Evolutionary conservation across 2,797 vertebrate genomes (phyloP).

Genomic region (Taenioides sp.): DNA sequence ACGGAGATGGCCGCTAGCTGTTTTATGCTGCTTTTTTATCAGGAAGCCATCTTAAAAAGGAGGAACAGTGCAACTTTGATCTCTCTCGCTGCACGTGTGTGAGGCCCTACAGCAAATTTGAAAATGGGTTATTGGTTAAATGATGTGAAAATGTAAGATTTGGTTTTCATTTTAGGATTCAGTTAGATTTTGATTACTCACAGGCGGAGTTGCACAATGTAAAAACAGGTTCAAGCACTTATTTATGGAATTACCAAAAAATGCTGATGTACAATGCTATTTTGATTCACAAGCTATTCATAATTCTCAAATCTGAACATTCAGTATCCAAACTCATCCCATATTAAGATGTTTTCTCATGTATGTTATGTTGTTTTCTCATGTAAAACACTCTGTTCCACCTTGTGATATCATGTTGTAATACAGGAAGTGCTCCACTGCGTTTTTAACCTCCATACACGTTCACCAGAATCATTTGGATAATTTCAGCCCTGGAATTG

Average conservation of each 20-base stretch:
- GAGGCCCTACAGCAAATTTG: conserved; percentile 4
- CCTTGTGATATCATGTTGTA: too few relatives aligned
- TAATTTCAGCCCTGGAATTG: too few relatives aligned
- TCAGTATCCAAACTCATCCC: neutral
- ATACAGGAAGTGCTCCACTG: too few relatives aligned
- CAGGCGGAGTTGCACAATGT: neutral
- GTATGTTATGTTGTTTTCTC: too few relatives aligned
- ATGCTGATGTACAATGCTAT: too few relatives aligned
- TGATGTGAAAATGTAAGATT: neutral
- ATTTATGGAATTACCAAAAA: too few relatives aligned
- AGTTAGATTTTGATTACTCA: too few relatives aligned
- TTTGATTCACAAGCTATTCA: neutral
- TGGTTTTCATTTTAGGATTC: neutral
- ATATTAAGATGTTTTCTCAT: too few relatives aligned
- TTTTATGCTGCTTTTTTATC: conserved; percentile 52
- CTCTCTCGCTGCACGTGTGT: neutral
- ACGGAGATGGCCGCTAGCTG: conserved; percentile 43
- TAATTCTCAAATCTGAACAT: neutral
- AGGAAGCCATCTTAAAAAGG: conserved; percentile 32
- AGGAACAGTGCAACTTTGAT: conserved; percentile 32
- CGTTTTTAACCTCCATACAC: too few relatives aligned
- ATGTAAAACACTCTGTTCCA: too few relatives aligned
- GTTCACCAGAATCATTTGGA: too few relatives aligned
- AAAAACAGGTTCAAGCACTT: neutral
- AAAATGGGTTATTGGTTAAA: conserved; percentile 10